A percentile compares a stretch with the other conserved stretches of the same genome.
Conservation (phyloP, 2,113 vertebrate genomes). For the Nothobranchius kuhntae region DNA sequence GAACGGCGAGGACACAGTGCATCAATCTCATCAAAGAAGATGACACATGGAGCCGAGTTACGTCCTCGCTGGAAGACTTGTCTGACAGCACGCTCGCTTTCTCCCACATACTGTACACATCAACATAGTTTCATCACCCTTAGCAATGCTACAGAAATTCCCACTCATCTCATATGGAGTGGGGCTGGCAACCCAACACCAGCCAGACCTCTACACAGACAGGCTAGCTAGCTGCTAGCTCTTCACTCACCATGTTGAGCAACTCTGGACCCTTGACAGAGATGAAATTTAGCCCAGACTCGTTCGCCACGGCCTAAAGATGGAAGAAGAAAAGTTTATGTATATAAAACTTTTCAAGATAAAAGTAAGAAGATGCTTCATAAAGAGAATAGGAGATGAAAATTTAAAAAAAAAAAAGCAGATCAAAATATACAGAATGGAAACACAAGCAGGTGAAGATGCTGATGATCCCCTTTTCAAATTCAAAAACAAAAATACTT, state of each 20-base stretch:
- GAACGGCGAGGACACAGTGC: constrained; percentile 96
- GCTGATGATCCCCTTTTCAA: too few species aligned
- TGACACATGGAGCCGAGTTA: constrained; percentile 95
- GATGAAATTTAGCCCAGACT: constrained; percentile 97
- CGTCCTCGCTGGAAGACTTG: constrained; percentile 94
- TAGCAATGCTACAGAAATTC: too few species aligned
- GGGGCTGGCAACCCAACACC: too few species aligned
- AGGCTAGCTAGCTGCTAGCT: neutral
- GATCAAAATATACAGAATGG: too few species aligned
- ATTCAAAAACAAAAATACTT: too few species aligned
- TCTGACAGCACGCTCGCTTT: constrained; percentile 93
- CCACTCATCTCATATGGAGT: too few species aligned
- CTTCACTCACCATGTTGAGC: constrained; percentile 89
- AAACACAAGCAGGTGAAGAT: too few species aligned
- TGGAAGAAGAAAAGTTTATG: constrained; percentile 17
- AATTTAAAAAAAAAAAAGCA: too few species aligned
- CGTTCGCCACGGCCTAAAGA: constrained; percentile 92
- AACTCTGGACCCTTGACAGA: constrained; percentile 97
- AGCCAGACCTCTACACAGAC: too few species aligned
- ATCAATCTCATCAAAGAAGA: constrained; percentile 98
- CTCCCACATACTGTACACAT: constrained; percentile 89
- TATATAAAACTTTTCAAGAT: too few species aligned
- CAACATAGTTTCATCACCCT: constrained; percentile 8
- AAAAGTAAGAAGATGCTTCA: too few species aligned
- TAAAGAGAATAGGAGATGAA: too few species aligned